phyloP scores from a whole-genome alignment of 1,140 invertebrate genomes.

The Zaprionus ghesquierei region DNA sequence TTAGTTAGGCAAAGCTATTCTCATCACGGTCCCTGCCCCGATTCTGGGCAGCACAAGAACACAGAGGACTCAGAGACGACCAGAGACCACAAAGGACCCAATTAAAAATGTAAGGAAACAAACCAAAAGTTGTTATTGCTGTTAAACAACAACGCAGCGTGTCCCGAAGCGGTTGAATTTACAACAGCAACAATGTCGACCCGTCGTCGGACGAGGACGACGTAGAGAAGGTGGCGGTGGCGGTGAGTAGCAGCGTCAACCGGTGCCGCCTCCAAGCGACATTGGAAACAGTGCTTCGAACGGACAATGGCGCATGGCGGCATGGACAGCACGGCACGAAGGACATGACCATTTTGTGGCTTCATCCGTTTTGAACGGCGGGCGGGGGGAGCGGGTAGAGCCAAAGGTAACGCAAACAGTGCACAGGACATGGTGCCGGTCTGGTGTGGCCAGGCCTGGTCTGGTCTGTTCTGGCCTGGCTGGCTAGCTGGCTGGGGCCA shows the following conservation, averaged over 20 bases:
- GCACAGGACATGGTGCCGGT: slow-evolving; percentile 31
- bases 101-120: slow-evolving; percentile 82
- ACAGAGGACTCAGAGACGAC: slow-evolving; percentile 4
- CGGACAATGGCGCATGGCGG: slow-evolving; percentile 35
- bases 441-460: background rate
- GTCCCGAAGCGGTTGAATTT: slow-evolving; percentile 80
- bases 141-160: slow-evolving; percentile 79
- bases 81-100: slow-evolving; percentile 75
- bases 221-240: background rate
- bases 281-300: slow-evolving; percentile 37
- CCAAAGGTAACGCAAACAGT: slow-evolving; percentile 72
- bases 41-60: too few relatives aligned
- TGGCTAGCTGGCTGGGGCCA: slow-evolving; percentile 10
- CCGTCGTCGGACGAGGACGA: slow-evolving; percentile 7
- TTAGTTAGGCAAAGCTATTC: slow-evolving; percentile 78
- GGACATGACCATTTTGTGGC: slow-evolving; percentile 77
- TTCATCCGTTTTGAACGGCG: slow-evolving; percentile 46
- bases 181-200: slow-evolving; percentile 68
- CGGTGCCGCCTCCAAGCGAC: slow-evolving; percentile 24
- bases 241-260: slow-evolving; percentile 10
- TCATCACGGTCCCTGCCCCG: slow-evolving; percentile 63
- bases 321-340: slow-evolving; percentile 36
- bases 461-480: background rate
- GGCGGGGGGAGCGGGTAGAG: slow-evolving; percentile 43
- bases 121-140: slow-evolving; percentile 81